phyloP scores from a whole-genome alignment of 2,797 vertebrate species.

The Rhodeus uyekii region DNA sequence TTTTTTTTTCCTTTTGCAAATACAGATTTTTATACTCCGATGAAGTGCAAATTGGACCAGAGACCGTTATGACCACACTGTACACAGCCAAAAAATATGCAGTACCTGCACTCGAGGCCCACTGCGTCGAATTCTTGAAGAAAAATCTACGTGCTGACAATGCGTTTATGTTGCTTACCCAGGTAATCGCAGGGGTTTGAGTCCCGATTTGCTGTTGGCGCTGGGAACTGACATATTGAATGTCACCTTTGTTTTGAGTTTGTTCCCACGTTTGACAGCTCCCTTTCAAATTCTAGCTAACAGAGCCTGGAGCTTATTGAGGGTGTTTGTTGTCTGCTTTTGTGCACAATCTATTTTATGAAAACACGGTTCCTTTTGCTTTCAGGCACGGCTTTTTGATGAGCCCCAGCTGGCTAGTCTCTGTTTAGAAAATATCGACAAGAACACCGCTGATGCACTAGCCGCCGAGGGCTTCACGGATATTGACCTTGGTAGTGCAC shows the following conservation, averaged over 20 bases:
- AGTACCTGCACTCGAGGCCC: conserved; percentile 92
- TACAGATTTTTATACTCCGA: conserved; percentile 96
- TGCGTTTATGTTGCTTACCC: conserved; percentile 96
- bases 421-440: conserved; percentile 97
- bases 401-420: conserved; percentile 97
- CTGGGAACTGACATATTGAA: not conserved
- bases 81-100: conserved; percentile 99
- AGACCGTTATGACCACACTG: conserved; percentile 98
- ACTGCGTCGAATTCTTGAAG: conserved; percentile 97
- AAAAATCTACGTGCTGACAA: conserved; percentile 97
- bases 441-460: conserved; percentile 94
- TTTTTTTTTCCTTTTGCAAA: not conserved
- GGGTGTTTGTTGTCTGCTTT: conserved; percentile 3
- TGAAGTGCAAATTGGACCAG: conserved; percentile 95
- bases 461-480: conserved; percentile 96
- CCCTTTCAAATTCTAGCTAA: conserved; percentile 3
- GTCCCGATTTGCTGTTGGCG: not conserved
- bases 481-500: conserved; percentile 88
- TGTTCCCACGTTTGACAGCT: not conserved
- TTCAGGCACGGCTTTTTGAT: conserved; percentile 93
- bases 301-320: not conserved
- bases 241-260: not conserved
- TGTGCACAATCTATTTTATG: not conserved
- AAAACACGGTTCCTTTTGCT: conserved; percentile 26
- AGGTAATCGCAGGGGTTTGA: conserved; percentile 75